Percentiles rank a stretch among this genome's conserved stretches.
Conservation (phyloP, 2,113 vertebrate species). For the Callospermophilus lateralis region DNA sequence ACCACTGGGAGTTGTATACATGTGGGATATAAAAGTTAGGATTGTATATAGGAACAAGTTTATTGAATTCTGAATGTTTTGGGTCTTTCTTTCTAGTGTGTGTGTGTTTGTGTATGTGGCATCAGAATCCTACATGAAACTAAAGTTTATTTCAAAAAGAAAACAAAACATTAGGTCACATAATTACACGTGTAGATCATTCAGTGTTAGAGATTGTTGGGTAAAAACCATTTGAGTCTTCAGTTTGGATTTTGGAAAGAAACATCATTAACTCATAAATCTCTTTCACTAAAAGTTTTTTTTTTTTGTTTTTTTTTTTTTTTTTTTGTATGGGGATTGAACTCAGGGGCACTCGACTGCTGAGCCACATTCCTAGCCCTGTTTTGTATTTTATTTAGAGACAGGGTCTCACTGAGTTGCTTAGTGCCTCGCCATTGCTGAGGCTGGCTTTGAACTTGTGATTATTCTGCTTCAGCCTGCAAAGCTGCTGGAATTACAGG, state of each 20-base stretch:
- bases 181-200: neutral
- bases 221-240: neutral
- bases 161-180: neutral
- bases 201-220: neutral
- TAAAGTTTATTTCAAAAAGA: slow-evolving; percentile 25
- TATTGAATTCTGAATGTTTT: slow-evolving; percentile 7
- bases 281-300: neutral
- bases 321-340: too few relatives aligned
- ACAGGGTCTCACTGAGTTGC: too few relatives aligned
- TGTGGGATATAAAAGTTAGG: neutral
- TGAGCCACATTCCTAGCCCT: too few relatives aligned
- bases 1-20: neutral
- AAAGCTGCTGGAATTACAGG: too few relatives aligned
- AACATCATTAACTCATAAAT: neutral
- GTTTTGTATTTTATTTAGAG: too few relatives aligned
- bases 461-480: too few relatives aligned
- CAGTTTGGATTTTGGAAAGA: neutral
- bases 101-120: neutral
- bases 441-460: too few relatives aligned
- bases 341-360: too few relatives aligned
- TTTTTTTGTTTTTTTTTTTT: too few relatives aligned
- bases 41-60: neutral
- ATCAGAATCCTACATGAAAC: neutral
- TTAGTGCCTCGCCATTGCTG: too few relatives aligned
- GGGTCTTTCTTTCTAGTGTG: neutral